A percentile compares a stretch with the other conserved stretches of the same genome.
These are phyloP conservation scores for Intellagama lesueurii DNA, from an alignment of 2,797 vertebrate species.

Conservation along the genomic window DNA sequence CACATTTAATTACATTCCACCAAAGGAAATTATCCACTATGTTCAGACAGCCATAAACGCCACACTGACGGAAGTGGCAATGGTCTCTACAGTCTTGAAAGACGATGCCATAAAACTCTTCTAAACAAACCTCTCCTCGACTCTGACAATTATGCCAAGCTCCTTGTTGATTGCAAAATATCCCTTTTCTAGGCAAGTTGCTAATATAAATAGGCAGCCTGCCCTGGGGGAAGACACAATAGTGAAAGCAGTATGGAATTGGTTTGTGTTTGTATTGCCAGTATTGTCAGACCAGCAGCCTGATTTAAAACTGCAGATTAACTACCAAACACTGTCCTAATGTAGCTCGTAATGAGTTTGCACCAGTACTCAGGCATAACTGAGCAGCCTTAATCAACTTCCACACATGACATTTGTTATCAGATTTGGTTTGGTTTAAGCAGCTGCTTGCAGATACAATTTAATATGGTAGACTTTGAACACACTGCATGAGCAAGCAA, in stretches of 20 bases:
- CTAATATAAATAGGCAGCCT: background rate
- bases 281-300: background rate
- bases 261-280: background rate
- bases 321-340: background rate
- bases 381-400: background rate
- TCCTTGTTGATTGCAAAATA: background rate
- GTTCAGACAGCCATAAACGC: background rate
- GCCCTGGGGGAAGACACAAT: background rate
- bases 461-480: background rate
- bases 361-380: background rate
- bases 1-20: background rate
- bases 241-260: background rate
- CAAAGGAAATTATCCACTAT: background rate
- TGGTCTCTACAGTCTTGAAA: background rate
- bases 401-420: background rate
- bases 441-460: background rate
- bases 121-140: background rate
- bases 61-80: background rate
- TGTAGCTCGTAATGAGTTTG: background rate
- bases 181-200: background rate
- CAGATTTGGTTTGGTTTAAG: background rate
- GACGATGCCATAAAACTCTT: background rate
- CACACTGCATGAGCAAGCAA: background rate
- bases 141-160: background rate
- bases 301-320: conserved; percentile 6